A percentile compares a stretch with the other conserved stretches of the same genome.
Evolutionary conservation across 2,888 invertebrate species (phyloP).

Genomic region (Julus scanicus): DNA sequence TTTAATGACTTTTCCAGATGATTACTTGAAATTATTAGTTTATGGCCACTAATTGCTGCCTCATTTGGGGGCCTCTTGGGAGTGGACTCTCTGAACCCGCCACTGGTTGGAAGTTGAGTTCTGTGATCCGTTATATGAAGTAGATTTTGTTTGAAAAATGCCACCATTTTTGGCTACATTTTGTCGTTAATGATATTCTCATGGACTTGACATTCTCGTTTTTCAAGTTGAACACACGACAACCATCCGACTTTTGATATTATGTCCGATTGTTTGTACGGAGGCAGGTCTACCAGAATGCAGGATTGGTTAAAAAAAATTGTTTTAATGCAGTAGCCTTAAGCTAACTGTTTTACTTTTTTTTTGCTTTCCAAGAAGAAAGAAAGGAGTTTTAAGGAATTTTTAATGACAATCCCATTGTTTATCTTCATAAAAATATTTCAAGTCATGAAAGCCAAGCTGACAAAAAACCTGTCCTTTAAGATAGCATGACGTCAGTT

Average conservation of each 20-base stretch:
- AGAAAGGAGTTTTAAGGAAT: conserved; percentile 32
- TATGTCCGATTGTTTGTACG: neutral
- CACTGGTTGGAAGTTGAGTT: too few relatives aligned
- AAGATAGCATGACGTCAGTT: neutral
- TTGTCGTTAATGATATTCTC: conserved; percentile 8
- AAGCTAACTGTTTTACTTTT: conserved; percentile 32
- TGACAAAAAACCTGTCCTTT: conserved; percentile 5
- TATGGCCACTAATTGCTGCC: too few relatives aligned
- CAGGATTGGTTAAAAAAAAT: neutral
- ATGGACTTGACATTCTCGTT: conserved; percentile 42
- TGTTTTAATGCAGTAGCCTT: neutral
- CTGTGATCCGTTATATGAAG: neutral
- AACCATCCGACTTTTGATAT: conserved; percentile 18
- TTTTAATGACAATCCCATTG: conserved; percentile 13
- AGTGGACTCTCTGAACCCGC: too few relatives aligned
- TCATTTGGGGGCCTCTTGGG: too few relatives aligned
- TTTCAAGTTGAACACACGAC: conserved; percentile 43
- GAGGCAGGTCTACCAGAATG: neutral
- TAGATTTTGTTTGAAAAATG: neutral
- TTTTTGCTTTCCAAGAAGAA: neutral
- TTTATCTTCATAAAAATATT: conserved; percentile 1
- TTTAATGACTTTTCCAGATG: too few relatives aligned
- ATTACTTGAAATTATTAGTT: too few relatives aligned
- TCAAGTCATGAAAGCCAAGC: neutral
- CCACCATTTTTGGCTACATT: conserved; percentile 3